These are phyloP conservation scores for Spicauda simplicius DNA, from an alignment of 2,888 invertebrate species.

Conservation along the genomic window DNA sequence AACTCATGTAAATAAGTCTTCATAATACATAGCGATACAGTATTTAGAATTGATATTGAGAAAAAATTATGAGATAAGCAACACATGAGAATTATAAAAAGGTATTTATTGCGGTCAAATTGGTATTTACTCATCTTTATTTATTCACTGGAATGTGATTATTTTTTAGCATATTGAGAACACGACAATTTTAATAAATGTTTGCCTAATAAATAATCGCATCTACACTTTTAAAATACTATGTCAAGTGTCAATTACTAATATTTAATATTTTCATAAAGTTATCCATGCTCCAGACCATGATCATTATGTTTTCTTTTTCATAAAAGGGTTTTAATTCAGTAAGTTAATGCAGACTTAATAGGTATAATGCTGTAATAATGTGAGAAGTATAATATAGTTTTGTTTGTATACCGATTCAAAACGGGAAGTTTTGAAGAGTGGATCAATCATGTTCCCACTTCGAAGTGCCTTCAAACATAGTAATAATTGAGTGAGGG, in stretches of 20 bases:
- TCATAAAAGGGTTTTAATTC: slow-evolving; percentile 45
- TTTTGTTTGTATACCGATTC: slow-evolving; percentile 61
- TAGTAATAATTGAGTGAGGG: slow-evolving; percentile 44
- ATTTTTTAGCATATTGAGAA: slow-evolving; percentile 49
- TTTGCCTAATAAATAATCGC: slow-evolving; percentile 46
- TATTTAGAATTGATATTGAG: slow-evolving; percentile 70
- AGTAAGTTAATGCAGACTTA: slow-evolving; percentile 56
- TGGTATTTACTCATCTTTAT: slow-evolving; percentile 60
- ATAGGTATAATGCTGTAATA: slow-evolving; percentile 48
- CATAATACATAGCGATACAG: slow-evolving; percentile 68
- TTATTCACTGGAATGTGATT: slow-evolving; percentile 57
- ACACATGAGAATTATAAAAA: slow-evolving; percentile 71
- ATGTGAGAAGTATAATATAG: slow-evolving; percentile 82
- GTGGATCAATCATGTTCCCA: slow-evolving; percentile 42
- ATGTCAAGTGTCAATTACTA: slow-evolving; percentile 56
- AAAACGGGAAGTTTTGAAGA: slow-evolving; percentile 30
- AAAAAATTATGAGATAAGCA: slow-evolving; percentile 65
- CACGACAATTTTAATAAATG: slow-evolving; percentile 36
- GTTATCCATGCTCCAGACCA: slow-evolving; percentile 50
- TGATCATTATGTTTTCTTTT: slow-evolving; percentile 46
- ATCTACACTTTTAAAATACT: slow-evolving; percentile 42
- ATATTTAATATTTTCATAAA: slow-evolving; percentile 55
- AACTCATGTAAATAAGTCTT: slow-evolving; percentile 76
- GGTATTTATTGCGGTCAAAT: slow-evolving; percentile 69
- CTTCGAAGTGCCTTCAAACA: slow-evolving; percentile 48